phyloP scores from a whole-genome alignment of 2,797 vertebrate species.

The Hoplostethus mediterraneus region DNA sequence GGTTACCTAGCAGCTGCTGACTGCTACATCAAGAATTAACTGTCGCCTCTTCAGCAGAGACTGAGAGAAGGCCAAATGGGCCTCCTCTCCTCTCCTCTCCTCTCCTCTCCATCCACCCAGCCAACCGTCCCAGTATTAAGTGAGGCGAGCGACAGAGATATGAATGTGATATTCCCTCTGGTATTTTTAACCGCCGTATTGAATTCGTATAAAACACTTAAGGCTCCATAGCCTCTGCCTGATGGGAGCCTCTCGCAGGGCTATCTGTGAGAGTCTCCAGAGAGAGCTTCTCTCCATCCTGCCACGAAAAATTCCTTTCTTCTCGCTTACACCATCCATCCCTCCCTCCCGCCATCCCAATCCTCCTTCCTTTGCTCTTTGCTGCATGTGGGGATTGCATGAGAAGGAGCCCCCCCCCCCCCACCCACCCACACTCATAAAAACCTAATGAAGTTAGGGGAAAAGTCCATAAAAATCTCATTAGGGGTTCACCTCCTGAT shows the following conservation, averaged over 20 bases:
- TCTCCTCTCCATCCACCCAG: slow-evolving; percentile 73
- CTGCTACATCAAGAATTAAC: slow-evolving; percentile 76
- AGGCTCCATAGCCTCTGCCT: slow-evolving; percentile 79
- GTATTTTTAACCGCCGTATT: slow-evolving; percentile 88
- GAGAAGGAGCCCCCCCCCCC: slow-evolving; percentile 30
- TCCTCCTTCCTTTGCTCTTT: slow-evolving; percentile 55
- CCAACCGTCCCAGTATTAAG: slow-evolving; percentile 80
- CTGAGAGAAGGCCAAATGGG: slow-evolving; percentile 68
- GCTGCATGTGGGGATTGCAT: slow-evolving; percentile 68
- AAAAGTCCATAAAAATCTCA: slow-evolving; percentile 85
- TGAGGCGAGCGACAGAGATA: slow-evolving; percentile 85
- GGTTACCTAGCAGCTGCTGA: slow-evolving; percentile 71
- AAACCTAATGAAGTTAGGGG: slow-evolving; percentile 84
- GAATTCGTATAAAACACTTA: slow-evolving; percentile 88
- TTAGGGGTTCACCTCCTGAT: slow-evolving; percentile 76
- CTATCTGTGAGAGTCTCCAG: slow-evolving; percentile 80
- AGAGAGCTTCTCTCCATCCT: slow-evolving; percentile 77
- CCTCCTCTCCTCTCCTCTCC: slow-evolving; percentile 56
- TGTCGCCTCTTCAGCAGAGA: slow-evolving; percentile 68
- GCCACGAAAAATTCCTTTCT: slow-evolving; percentile 73
- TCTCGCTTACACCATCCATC: slow-evolving; percentile 69
- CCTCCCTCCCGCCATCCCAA: slow-evolving; percentile 50
- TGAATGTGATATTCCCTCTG: slow-evolving; percentile 87
- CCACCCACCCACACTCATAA: slow-evolving; percentile 78
- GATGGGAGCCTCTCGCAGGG: slow-evolving; percentile 79